Percentiles rank a stretch among this genome's conserved stretches.
Conservation (phyloP, 2,113 vertebrate species). For the Dicrurus megarhynchus region DNA sequence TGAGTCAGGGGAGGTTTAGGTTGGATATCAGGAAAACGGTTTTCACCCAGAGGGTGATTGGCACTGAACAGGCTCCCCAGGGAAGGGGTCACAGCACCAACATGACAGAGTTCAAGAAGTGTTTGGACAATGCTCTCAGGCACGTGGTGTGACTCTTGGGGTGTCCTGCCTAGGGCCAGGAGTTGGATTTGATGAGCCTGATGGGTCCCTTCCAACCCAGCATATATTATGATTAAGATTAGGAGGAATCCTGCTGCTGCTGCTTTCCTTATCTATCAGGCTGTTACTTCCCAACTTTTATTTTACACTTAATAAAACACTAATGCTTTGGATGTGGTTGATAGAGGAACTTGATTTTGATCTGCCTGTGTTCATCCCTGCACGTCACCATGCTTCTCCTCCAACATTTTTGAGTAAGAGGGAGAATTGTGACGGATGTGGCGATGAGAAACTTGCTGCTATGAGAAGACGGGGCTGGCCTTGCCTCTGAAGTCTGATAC, state of each 20-base stretch:
- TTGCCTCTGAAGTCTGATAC: not conserved
- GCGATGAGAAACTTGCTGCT: conserved; percentile 6
- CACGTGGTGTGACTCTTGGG: not conserved
- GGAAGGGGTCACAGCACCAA: not conserved
- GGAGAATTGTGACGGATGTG: not conserved
- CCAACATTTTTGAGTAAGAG: not conserved
- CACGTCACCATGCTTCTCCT: not conserved
- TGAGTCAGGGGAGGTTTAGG: not conserved
- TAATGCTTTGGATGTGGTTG: not conserved
- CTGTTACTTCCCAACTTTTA: not conserved
- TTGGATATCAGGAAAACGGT: not conserved
- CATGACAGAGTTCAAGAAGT: not conserved
- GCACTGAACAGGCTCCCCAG: not conserved
- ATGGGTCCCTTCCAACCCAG: not conserved
- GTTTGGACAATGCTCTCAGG: not conserved
- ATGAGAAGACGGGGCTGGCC: not conserved
- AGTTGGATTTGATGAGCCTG: not conserved
- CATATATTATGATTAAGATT: not conserved
- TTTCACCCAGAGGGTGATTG: not conserved
- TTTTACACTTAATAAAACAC: not conserved
- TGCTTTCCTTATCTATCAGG: not conserved
- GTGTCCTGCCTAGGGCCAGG: not conserved
- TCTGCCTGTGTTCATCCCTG: not conserved
- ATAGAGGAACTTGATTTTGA: conserved; percentile 13
- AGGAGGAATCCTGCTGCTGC: conserved; percentile 2